Conservation (phyloP, 2,113 vertebrate genomes). For the Neofelis nebulosa region DNA sequence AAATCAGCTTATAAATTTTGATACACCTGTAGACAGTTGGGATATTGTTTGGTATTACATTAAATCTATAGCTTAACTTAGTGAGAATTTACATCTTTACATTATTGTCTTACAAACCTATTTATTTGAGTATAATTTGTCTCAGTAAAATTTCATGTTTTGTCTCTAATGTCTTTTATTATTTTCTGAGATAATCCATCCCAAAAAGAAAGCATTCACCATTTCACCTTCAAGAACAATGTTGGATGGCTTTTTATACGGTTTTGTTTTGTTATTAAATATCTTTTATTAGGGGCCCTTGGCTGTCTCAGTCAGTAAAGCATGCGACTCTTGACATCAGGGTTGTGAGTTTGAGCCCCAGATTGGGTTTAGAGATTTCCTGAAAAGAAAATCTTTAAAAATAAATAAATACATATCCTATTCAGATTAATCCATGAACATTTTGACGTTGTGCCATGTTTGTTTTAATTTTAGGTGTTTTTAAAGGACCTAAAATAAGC, state of each 20-base stretch:
- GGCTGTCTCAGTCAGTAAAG: not conserved
- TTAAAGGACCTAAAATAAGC: conserved; percentile 21
- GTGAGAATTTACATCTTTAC: not conserved
- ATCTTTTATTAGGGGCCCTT: not conserved
- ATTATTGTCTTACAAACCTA: not conserved
- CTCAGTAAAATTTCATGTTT: not conserved
- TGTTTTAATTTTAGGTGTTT: conserved; percentile 51
- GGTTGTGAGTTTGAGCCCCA: not conserved
- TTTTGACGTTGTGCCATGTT: conserved; percentile 45
- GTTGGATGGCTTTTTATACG: conserved; percentile 26
- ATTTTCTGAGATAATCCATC: conserved; percentile 7
- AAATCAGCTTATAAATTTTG: conserved; percentile 46
- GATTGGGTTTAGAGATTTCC: not conserved
- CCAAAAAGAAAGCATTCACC: conserved; percentile 32
- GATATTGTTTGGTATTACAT: not conserved
- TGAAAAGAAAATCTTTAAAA: not conserved
- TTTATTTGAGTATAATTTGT: conserved; percentile 5
- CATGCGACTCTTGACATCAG: not conserved
- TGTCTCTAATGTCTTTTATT: not conserved
- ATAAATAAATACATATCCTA: conserved; percentile 38
- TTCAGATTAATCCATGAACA: conserved; percentile 47
- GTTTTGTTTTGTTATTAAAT: conserved; percentile 50
- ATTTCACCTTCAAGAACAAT: conserved; percentile 43
- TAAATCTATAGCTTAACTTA: not conserved
- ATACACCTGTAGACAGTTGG: not conserved